Conservation (phyloP, 2,888 invertebrate genomes). For the Pseudanteris insignis region DNA sequence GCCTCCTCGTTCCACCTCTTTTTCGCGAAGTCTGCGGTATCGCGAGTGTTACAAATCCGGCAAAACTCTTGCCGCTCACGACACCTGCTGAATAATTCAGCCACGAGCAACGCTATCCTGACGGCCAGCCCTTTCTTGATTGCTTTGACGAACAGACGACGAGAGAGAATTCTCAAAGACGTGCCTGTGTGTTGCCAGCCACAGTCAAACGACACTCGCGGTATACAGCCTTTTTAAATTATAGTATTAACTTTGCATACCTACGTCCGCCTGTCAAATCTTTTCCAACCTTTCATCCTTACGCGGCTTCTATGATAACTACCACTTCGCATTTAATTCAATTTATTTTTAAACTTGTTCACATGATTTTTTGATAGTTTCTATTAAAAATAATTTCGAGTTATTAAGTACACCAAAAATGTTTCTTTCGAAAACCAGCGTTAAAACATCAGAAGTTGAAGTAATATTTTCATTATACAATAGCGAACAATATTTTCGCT, state of each 20-base stretch:
- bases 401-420: neutral
- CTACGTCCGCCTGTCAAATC: conserved; percentile 38
- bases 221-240: conserved; percentile 39
- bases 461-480: no score
- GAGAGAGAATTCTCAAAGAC: conserved; percentile 45
- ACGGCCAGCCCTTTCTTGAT: conserved; percentile 56
- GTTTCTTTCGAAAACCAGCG: no score
- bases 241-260: conserved; percentile 43
- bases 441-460: no score
- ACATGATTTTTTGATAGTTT: no score
- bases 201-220: conserved; percentile 41
- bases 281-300: conserved; percentile 35
- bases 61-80: conserved; percentile 60
- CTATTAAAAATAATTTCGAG: neutral
- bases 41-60: conserved; percentile 64
- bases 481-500: no score
- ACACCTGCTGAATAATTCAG: conserved; percentile 65
- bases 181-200: conserved; percentile 30
- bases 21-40: conserved; percentile 45
- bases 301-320: no score
- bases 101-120: conserved; percentile 52
- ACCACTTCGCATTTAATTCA: no score
- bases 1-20: conserved; percentile 42
- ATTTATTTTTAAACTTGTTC: no score
- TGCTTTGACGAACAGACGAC: conserved; percentile 46